Base-by-base conservation (phyloP, 2,888 invertebrate species). In the Drosophila mimetica region DNA sequence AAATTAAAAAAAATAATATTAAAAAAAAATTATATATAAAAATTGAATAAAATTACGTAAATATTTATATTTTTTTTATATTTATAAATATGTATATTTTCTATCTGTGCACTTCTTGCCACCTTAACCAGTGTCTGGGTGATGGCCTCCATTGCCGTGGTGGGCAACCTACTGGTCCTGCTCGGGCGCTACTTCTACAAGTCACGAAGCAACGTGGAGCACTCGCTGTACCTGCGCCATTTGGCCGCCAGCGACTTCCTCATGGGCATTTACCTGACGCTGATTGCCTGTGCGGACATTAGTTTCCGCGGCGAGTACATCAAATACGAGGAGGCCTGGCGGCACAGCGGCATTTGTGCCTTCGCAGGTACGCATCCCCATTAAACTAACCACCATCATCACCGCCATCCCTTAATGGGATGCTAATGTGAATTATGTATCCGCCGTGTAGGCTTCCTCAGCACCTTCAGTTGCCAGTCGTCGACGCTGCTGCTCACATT, bases 161-260 rank as follows among this genome's bases (percentile, higher is more conserved):
- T 92, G 5, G 94, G 94, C 13, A 94, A 94, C 86, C 66, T 93
- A 9, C 87, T 93, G 20, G 94, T 94, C 1, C 89, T 94, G 18
- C 89, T 93, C 7, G 93, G 94, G 4, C 91, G 94, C 41, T 91
- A 93, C 57, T 91, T 94, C 41, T 91, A 93, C 39, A 92, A 93
- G 41, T 88, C 90, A n/a, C 93, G 93, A 57, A 93, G 92, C 78
- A 93, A 94, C 76, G 93, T 93, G 3, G 93, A 93, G 22, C 93
- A 94, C 72, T 94, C 94, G 0, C 91, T 94, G 18, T 94, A 94
- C 89, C 92, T 94, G 69, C 93, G 93, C 75, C 94, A 94, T 82
- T 91, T 94, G 76, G 93, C 94, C 1, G 90, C 93, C 54, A 93
- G 94, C 22, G 94, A 94, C 85, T 91, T 94, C 6, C 89, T 94